Conservation (phyloP, 1,140 invertebrate species). For the Periplaneta americana region DNA sequence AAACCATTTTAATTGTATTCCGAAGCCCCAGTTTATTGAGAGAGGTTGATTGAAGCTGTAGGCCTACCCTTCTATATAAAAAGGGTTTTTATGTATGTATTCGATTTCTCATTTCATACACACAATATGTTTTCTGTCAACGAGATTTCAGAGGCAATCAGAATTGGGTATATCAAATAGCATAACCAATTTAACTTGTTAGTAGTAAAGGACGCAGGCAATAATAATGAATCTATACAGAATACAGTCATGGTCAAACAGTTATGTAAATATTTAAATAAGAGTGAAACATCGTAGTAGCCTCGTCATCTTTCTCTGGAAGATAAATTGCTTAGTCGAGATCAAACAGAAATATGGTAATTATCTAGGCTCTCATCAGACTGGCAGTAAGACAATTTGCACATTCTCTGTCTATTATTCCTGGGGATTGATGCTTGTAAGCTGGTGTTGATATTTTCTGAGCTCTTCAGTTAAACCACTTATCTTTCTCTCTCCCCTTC, state of each 20-base stretch:
- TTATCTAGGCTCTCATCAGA: too few relatives aligned
- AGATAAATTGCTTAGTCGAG: too few relatives aligned
- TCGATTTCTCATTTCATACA: background rate
- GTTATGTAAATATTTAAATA: background rate
- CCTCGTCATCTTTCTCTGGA: too few relatives aligned
- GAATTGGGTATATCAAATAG: background rate
- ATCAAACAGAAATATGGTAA: too few relatives aligned
- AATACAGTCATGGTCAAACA: background rate
- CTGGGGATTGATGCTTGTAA: too few relatives aligned
- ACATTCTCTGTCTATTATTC: too few relatives aligned
- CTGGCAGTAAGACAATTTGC: too few relatives aligned
- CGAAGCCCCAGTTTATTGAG: background rate
- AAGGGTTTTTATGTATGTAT: background rate
- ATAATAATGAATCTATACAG: background rate
- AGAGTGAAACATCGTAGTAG: too few relatives aligned
- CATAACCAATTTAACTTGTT: background rate
- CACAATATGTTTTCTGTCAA: background rate
- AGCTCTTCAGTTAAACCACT: too few relatives aligned
- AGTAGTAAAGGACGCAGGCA: background rate
- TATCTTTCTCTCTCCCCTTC: too few relatives aligned
- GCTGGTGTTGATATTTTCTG: too few relatives aligned
- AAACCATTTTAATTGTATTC: background rate
- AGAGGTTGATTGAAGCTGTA: background rate
- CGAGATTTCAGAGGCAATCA: background rate
- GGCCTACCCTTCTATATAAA: background rate